Conservation (phyloP, 1,140 invertebrate species). For the Trinorchestia longiramus region DNA sequence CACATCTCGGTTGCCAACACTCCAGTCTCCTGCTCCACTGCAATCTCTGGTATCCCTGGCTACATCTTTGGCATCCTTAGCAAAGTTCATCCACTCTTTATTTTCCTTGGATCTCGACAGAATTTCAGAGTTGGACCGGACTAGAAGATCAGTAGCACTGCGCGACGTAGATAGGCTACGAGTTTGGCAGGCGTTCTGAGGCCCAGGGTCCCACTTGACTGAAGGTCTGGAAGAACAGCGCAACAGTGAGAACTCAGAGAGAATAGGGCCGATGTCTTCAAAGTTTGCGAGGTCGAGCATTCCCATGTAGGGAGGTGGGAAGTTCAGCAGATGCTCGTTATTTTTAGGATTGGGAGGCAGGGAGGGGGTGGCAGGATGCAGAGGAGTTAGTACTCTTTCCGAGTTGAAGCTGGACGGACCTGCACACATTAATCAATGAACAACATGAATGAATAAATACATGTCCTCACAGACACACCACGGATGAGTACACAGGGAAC, state of each 20-base stretch:
- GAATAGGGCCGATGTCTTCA: constrained; percentile 35
- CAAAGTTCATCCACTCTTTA: neutral
- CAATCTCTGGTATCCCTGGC: neutral
- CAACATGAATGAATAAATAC: neutral
- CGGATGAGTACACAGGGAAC: too few species aligned
- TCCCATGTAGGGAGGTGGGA: constrained; percentile 18
- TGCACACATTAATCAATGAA: neutral
- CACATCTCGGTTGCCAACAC: neutral
- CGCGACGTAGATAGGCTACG: neutral
- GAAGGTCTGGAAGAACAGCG: constrained; percentile 21
- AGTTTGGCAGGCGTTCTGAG: neutral
- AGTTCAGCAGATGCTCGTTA: constrained; percentile 6
- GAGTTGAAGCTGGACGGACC: constrained; percentile 2
- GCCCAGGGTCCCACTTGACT: neutral
- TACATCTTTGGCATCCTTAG: neutral
- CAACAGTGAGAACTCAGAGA: constrained; percentile 28
- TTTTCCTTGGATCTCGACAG: neutral
- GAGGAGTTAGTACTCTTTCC: neutral
- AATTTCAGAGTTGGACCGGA: neutral
- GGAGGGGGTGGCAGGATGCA: constrained; percentile 30
- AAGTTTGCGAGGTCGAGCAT: constrained; percentile 19
- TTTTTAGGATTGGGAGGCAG: constrained; percentile 28
- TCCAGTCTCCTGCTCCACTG: neutral
- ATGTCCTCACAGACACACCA: too few species aligned
- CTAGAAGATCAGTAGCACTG: neutral